Percentiles rank a stretch among this genome's conserved stretches.
phyloP scores from a whole-genome alignment of 2,888 invertebrate genomes.

The Epinotia nisella region DNA sequence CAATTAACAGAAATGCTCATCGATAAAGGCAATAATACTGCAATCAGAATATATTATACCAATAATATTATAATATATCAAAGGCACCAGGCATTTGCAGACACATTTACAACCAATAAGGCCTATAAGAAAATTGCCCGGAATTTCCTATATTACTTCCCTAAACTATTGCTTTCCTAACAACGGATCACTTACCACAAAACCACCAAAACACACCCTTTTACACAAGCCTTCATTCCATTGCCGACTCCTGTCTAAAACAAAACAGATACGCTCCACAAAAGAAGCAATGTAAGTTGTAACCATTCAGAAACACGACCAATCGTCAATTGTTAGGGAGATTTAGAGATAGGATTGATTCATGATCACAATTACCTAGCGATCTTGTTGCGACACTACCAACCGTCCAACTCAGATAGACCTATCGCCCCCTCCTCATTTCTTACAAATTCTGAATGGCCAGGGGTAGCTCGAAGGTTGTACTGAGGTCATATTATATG shows the following conservation, averaged over 20 bases:
- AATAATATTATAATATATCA: slow-evolving; percentile 41
- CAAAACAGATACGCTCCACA: not conserved
- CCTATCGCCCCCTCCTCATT: not conserved
- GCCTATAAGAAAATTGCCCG: slow-evolving; percentile 46
- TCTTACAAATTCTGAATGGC: not conserved
- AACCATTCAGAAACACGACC: not conserved
- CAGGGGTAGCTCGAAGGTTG: not conserved
- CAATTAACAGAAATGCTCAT: slow-evolving; percentile 11
- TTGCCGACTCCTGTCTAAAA: not conserved
- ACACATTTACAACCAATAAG: slow-evolving; percentile 46
- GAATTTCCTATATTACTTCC: slow-evolving; percentile 45
- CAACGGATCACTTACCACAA: slow-evolving; percentile 26
- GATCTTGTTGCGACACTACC: slow-evolving; percentile 70
- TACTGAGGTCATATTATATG: slow-evolving; percentile 4
- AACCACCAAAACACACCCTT: not conserved
- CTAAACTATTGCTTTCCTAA: slow-evolving; percentile 43
- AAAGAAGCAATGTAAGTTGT: slow-evolving; percentile 17
- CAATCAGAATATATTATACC: slow-evolving; percentile 39
- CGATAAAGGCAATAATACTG: slow-evolving; percentile 18
- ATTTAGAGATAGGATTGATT: slow-evolving; percentile 79
- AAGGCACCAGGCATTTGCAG: slow-evolving; percentile 33
- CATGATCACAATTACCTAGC: slow-evolving; percentile 81
- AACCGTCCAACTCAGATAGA: slow-evolving; percentile 37
- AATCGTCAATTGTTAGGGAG: slow-evolving; percentile 44
- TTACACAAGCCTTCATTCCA: slow-evolving; percentile 1